Base-by-base conservation (phyloP, 2,888 invertebrate species). In the Ectemnius cavifrons region DNA sequence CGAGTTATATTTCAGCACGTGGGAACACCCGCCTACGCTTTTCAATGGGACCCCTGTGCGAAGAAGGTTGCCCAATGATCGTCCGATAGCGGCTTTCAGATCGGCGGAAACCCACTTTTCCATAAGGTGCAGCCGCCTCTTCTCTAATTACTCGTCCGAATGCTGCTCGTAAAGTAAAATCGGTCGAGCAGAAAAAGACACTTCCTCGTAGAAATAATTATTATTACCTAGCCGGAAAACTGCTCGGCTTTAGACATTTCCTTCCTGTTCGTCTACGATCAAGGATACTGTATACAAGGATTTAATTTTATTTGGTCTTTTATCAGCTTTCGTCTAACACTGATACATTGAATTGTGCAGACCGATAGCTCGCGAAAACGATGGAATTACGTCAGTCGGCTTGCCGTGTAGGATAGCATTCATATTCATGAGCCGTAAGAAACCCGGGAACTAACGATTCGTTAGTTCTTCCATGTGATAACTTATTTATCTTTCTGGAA, bases 21-120 rank as follows among this genome's bases (percentile, higher is more conserved):
- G 90, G 87, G 89, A 89, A 90, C 79, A 81, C 37, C 37, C 37
- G 79, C 80, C 84, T 83, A 80, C 76, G 74, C 82, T 84, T 88
- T 85, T 87, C 82, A 88, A 88, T 87, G 85, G 84, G 82, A 67
- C 81, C 84, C 77, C 79, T 85, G 86, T 86, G 87, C 86, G 89
- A 89, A 88, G 85, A 86, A 86, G 86, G 88, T 89, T 89, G 88
- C 88, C 85, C 89, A 90, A 90, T 89, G 89, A 90, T 89, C 85
- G 84, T 80, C 84, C 86, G 89, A 90, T 89, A 89, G 86, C 82
- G 79, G 78, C 37, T 84, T 84, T 85, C 86, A 81, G 84, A 87
- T 89, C 84, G 82, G 84, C 88, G 89, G 89, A 89, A 89, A 89
- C 88, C 88, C 84, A 88, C 88, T 89, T 90, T 89, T 89, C 87